These are phyloP conservation scores for Pagetopsis macropterus DNA, from an alignment of 2,797 vertebrate species.

Conservation along the genomic window DNA sequence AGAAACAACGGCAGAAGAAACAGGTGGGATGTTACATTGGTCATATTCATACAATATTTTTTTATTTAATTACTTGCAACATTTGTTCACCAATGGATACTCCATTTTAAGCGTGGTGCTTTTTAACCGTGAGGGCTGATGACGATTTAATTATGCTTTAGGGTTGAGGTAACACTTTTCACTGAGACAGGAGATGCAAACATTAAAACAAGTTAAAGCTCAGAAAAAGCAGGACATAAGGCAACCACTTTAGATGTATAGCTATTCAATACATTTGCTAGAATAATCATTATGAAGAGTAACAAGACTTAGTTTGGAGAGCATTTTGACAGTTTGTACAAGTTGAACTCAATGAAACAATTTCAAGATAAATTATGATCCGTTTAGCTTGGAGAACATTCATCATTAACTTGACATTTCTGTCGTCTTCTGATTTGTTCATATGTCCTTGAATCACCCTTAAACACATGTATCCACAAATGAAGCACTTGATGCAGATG, in stretches of 20 bases:
- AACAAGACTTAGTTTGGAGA: neutral
- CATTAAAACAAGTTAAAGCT: neutral
- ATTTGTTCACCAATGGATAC: neutral
- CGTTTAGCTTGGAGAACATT: conserved; percentile 26
- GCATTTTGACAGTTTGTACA: neutral
- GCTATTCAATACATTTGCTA: neutral
- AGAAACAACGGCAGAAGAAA: too few relatives aligned
- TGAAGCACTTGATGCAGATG: conserved; percentile 5
- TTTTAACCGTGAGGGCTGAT: neutral
- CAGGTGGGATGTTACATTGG: too few relatives aligned
- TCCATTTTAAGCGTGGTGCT: neutral
- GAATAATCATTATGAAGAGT: neutral
- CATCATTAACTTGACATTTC: conserved; percentile 27
- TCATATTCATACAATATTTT: too few relatives aligned
- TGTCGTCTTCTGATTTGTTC: conserved; percentile 20
- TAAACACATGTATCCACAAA: neutral
- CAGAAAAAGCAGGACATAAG: neutral
- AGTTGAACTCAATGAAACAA: neutral
- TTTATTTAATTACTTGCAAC: too few relatives aligned
- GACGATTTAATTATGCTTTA: neutral
- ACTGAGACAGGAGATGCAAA: neutral
- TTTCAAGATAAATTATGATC: conserved; percentile 12
- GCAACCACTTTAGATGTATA: neutral
- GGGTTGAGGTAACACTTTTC: neutral
- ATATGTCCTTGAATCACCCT: conserved; percentile 31